Percentiles rank a stretch among this genome's conserved stretches.
These are phyloP conservation scores for Tiliacea citrago DNA, from an alignment of 2,888 invertebrate species.

Conservation along the genomic window DNA sequence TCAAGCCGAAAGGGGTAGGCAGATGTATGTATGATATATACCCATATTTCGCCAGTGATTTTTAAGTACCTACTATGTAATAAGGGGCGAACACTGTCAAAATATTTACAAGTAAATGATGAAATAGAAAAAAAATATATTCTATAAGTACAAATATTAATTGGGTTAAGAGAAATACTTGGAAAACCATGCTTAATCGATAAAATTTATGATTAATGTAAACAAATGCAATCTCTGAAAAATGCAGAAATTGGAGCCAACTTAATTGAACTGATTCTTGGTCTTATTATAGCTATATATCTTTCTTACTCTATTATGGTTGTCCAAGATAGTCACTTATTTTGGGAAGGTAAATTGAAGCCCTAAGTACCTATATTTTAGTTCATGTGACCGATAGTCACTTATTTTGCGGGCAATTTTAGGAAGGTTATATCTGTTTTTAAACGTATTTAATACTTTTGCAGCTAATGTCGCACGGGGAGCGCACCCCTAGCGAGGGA, in stretches of 20 bases:
- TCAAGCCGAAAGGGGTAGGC: background rate
- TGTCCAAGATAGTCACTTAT: too few species aligned
- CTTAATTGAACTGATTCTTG: background rate
- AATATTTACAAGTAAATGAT: background rate
- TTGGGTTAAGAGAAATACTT: background rate
- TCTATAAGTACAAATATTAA: background rate
- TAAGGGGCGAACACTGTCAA: background rate
- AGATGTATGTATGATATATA: background rate
- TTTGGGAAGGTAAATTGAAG: background rate
- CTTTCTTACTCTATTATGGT: too few species aligned
- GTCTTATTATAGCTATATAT: background rate
- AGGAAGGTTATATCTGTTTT: background rate
- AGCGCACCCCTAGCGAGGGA: constrained; percentile 92
- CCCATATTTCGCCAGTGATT: background rate
- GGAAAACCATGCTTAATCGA: background rate
- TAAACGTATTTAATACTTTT: constrained; percentile 20
- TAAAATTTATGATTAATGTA: background rate
- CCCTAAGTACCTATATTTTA: too few species aligned
- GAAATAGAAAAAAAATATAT: background rate
- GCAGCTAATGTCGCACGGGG: constrained; percentile 93
- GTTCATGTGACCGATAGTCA: background rate
- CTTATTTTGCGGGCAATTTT: background rate
- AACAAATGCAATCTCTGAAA: background rate
- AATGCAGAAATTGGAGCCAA: background rate
- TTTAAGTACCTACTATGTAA: background rate